A percentile compares a stretch with the other conserved stretches of the same genome.
Evolutionary conservation across 2,888 invertebrate genomes (phyloP).

Genomic region (Lagria hirta): DNA sequence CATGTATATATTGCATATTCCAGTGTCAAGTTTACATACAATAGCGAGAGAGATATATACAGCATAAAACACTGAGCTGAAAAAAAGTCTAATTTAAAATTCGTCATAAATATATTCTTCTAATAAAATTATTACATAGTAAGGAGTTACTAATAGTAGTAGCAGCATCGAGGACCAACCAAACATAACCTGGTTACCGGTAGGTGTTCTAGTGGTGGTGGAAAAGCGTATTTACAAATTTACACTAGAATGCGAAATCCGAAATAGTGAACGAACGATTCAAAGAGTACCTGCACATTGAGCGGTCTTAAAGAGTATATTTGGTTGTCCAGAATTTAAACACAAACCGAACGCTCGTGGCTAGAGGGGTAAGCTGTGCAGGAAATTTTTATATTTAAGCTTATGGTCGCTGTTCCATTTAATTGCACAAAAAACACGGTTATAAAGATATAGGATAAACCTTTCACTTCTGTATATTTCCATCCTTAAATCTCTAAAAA

Average conservation of each 20-base stretch:
- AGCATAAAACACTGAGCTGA: conserved; percentile 43
- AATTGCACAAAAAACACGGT: too few species aligned
- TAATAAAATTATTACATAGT: conserved; percentile 26
- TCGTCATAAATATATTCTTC: conserved; percentile 18
- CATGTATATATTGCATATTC: conserved; percentile 26
- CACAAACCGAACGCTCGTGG: too few species aligned
- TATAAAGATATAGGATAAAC: too few species aligned
- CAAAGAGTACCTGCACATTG: conserved; percentile 15
- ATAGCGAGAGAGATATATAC: conserved; percentile 45
- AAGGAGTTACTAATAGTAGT: conserved; percentile 16
- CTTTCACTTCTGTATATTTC: too few species aligned
- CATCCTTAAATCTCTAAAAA: too few species aligned
- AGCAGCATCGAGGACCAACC: conserved; percentile 22
- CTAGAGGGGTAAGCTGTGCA: too few species aligned
- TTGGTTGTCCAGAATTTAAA: conserved; percentile 22
- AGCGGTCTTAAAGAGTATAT: conserved; percentile 22
- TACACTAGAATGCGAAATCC: conserved; percentile 26
- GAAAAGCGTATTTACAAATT: conserved; percentile 28
- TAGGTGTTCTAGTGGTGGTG: conserved; percentile 18
- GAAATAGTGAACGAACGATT: conserved; percentile 14
- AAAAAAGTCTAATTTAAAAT: conserved; percentile 22
- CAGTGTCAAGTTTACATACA: conserved; percentile 39
- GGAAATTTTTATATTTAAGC: too few species aligned
- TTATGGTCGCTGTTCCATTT: too few species aligned
- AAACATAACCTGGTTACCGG: conserved; percentile 24